phyloP scores from a whole-genome alignment of 2,888 invertebrate species.

The Philereme transversata region DNA sequence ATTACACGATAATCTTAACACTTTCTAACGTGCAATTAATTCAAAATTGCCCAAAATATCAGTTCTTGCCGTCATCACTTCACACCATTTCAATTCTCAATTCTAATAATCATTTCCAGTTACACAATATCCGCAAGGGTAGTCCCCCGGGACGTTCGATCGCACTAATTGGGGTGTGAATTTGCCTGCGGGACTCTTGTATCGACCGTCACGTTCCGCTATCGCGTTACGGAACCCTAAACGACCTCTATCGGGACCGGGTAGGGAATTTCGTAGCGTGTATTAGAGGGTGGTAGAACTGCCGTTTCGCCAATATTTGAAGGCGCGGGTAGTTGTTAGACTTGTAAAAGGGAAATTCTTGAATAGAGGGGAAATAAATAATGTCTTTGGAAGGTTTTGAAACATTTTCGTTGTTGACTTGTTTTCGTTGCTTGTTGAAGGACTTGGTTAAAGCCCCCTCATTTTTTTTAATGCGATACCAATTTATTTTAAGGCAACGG shows the following conservation, averaged over 20 bases:
- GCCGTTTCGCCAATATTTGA: conserved; percentile 12
- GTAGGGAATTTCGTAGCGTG: conserved; percentile 14
- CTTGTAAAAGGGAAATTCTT: conserved; percentile 1
- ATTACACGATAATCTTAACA: no score
- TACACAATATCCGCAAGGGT: conserved; percentile 10
- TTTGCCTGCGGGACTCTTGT: conserved; percentile 36
- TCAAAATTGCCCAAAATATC: no score
- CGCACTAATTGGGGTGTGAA: conserved; percentile 41
- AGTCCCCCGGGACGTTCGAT: conserved; percentile 26
- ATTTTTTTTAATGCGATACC: no score
- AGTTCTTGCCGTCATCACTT: not conserved
- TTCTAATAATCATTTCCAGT: conserved; percentile 15
- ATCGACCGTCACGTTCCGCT: conserved; percentile 35
- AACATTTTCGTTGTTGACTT: no score
- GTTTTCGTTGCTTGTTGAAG: no score
- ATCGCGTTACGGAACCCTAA: conserved; percentile 32
- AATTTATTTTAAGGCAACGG: no score
- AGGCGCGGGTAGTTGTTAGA: conserved; percentile 1
- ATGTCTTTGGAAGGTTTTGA: no score
- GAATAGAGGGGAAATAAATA: not conserved
- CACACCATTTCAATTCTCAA: not conserved
- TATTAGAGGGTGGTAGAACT: not conserved
- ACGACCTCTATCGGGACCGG: conserved; percentile 18
- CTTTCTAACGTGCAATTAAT: no score
- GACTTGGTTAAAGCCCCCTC: no score